Percentiles rank a stretch among this genome's conserved stretches.
Evolutionary conservation across 2,797 vertebrate species (phyloP).

Genomic region (Telmatherina bonti): DNA sequence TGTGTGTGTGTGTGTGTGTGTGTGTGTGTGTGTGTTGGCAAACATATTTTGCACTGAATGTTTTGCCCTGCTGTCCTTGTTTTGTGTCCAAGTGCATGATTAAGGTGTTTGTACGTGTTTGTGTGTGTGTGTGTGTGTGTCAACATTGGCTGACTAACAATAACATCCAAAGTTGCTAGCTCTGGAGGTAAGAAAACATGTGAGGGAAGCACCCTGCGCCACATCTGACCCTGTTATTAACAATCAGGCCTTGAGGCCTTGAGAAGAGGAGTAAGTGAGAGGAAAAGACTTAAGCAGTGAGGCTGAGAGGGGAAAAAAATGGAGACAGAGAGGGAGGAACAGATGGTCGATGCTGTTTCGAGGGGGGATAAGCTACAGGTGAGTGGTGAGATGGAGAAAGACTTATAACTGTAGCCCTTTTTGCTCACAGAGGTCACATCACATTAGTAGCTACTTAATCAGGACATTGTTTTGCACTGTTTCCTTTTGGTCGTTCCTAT

Average conservation of each 20-base stretch:
- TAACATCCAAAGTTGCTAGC: conserved; percentile 32
- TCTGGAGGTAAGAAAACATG: conserved; percentile 42
- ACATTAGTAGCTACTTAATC: background rate
- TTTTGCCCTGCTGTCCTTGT: conserved; percentile 8
- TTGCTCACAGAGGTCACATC: background rate
- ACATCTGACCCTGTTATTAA: conserved; percentile 59
- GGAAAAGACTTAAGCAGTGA: background rate
- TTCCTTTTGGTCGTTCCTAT: background rate
- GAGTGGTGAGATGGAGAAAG: background rate
- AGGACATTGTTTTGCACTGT: background rate
- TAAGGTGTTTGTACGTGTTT: conserved; percentile 4
- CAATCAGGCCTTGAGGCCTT: conserved; percentile 58
- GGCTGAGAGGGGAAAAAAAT: conserved; percentile 10
- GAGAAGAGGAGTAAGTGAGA: conserved; percentile 20
- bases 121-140: conserved; percentile 10
- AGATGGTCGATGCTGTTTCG: conserved; percentile 34
- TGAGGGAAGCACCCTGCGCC: conserved; percentile 54
- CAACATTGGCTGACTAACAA: conserved; percentile 21
- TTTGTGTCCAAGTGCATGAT: conserved; percentile 18
- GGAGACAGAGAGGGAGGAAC: conserved; percentile 22
- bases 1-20: conserved; percentile 21
- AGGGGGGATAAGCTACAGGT: conserved; percentile 18
- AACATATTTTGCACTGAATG: conserved; percentile 10
- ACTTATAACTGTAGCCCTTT: background rate
- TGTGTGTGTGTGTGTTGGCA: conserved; percentile 17